These are phyloP conservation scores for Synergus gifuensis DNA, from an alignment of 2,888 invertebrate genomes.

Conservation along the genomic window DNA sequence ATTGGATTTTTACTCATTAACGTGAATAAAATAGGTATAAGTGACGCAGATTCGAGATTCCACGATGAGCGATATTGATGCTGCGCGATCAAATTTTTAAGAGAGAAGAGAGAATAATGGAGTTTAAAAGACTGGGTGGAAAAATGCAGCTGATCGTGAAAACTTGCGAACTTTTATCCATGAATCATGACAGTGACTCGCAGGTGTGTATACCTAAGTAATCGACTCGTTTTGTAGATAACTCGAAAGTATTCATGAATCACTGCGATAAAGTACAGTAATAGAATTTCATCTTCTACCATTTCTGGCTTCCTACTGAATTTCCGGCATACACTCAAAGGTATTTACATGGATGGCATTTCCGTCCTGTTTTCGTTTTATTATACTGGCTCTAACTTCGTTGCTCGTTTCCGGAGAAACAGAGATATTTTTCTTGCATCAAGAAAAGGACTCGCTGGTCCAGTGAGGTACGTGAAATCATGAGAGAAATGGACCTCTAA, in stretches of 20 bases:
- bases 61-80: neutral
- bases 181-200: constrained; percentile 17
- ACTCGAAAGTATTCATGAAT: constrained; percentile 34
- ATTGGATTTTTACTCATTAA: too few species aligned
- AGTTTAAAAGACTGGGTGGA: constrained; percentile 11
- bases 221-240: constrained; percentile 13
- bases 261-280: constrained; percentile 33
- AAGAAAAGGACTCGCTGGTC: constrained; percentile 14
- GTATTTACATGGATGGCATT: constrained; percentile 31
- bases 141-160: constrained; percentile 24
- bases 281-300: constrained; percentile 37
- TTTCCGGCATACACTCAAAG: constrained; percentile 16
- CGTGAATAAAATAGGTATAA: too few species aligned
- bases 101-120: neutral
- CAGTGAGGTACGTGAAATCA: neutral
- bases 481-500: constrained; percentile 46
- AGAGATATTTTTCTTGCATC: constrained; percentile 28
- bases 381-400: constrained; percentile 13
- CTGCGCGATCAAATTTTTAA: constrained; percentile 10
- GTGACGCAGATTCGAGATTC: too few species aligned
- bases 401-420: neutral
- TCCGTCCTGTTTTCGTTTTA: constrained; percentile 19
- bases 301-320: constrained; percentile 19
- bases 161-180: constrained; percentile 19
- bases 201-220: constrained; percentile 12